Evolutionary conservation across 1,140 invertebrate species (phyloP).

Genomic region (Orussus abietinus): DNA sequence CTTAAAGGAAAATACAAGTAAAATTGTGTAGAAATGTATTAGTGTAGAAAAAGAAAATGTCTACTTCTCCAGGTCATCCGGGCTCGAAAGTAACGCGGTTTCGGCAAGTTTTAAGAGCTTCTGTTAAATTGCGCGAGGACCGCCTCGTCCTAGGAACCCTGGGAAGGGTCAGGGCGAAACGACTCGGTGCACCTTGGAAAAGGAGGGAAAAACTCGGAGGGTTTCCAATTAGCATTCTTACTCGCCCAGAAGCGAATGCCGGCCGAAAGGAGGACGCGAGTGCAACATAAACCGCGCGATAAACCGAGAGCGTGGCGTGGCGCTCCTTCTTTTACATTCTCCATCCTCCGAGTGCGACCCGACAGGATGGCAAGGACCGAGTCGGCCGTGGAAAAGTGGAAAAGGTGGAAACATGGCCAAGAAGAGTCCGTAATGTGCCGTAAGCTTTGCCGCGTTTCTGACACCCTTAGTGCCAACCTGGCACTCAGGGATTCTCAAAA

Average conservation of each 20-base stretch:
- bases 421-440: slow-evolving; percentile 33
- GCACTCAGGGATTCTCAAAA: too few relatives aligned
- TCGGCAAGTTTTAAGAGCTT: too few relatives aligned
- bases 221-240: slow-evolving; percentile 44
- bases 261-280: slow-evolving; percentile 24
- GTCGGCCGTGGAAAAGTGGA: slow-evolving; percentile 31
- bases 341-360: slow-evolving; percentile 19
- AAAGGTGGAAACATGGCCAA: slow-evolving; percentile 27
- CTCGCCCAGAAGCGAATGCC: slow-evolving; percentile 22
- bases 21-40: too few relatives aligned
- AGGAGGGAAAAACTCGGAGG: slow-evolving; percentile 25
- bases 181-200: too few relatives aligned
- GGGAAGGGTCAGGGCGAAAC: slow-evolving; percentile 19
- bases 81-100: too few relatives aligned
- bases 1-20: too few relatives aligned
- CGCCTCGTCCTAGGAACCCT: too few relatives aligned
- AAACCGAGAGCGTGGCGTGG: slow-evolving; percentile 27
- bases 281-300: slow-evolving; percentile 41
- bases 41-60: background rate
- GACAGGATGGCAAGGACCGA: too few relatives aligned
- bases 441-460: too few relatives aligned
- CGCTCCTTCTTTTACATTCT: slow-evolving; percentile 20
- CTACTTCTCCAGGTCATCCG: too few relatives aligned
- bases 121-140: too few relatives aligned
- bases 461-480: too few relatives aligned